Evolutionary conservation across 2,888 invertebrate genomes (phyloP).

Genomic region (Cenopis cana): DNA sequence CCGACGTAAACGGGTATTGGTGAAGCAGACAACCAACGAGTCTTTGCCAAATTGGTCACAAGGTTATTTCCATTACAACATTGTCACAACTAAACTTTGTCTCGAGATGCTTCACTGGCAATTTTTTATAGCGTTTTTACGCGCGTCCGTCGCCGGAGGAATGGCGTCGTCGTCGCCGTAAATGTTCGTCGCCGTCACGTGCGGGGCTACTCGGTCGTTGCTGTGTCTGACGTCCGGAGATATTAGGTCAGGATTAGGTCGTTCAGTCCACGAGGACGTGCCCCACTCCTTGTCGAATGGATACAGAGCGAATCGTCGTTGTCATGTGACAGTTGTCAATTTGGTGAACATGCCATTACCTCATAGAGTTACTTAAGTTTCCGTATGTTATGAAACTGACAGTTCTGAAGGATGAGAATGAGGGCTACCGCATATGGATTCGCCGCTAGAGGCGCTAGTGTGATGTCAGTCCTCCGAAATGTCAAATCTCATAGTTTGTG

Average conservation of each 20-base stretch:
- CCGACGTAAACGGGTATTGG: neutral
- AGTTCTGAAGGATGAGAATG: no score
- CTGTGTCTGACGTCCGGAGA: neutral
- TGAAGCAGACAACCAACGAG: neutral
- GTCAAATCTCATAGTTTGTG: no score
- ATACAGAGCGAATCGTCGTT: no score
- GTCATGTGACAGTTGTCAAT: no score
- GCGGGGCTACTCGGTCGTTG: neutral
- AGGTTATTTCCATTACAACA: conserved; percentile 1
- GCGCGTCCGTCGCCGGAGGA: conserved; percentile 2
- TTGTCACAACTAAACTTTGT: conserved; percentile 13
- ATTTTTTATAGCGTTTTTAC: conserved; percentile 22
- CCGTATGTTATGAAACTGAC: no score
- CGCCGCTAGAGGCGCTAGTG: no score
- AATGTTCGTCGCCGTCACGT: conserved; percentile 9
- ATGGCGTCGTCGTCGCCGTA: conserved; percentile 14
- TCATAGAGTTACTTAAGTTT: no score
- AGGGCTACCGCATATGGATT: no score
- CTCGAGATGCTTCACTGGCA: neutral
- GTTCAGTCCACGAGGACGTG: neutral
- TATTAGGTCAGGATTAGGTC: neutral
- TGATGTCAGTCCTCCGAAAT: no score
- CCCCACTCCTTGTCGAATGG: no score
- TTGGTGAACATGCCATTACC: no score
- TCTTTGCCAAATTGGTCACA: neutral